Conservation (phyloP, 2,888 invertebrate genomes). For the Chromoteleia sp. region DNA sequence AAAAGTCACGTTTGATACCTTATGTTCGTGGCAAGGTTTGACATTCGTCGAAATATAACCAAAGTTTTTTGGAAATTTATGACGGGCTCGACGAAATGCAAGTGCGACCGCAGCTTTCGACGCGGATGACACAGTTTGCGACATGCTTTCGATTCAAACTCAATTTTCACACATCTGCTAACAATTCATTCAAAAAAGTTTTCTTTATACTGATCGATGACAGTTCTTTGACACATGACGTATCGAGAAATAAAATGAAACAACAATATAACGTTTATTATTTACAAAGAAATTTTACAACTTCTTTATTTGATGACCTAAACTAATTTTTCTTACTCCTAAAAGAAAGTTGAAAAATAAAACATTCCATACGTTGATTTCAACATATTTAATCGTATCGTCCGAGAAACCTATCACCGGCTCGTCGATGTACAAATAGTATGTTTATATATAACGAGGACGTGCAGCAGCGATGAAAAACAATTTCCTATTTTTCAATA, state of each 20-base stretch:
- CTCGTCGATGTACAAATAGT: too few species aligned
- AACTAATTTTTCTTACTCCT: conserved; percentile 4
- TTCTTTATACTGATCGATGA: neutral
- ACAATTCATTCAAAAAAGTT: neutral
- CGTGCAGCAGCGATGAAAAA: too few species aligned
- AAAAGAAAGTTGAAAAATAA: conserved; percentile 3
- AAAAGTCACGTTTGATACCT: conserved; percentile 55
- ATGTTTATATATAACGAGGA: too few species aligned
- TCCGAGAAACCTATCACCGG: too few species aligned
- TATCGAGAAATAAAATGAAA: neutral
- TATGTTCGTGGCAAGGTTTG: conserved; percentile 37
- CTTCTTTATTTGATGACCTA: neutral
- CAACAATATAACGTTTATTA: neutral
- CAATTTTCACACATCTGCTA: neutral
- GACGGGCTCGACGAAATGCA: conserved; percentile 80
- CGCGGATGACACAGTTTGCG: conserved; percentile 63
- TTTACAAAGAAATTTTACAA: conserved; percentile 1
- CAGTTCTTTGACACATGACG: conserved; percentile 4
- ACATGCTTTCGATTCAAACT: conserved; percentile 29
- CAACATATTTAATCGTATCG: too few species aligned
- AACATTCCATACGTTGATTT: neutral
- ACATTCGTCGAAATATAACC: conserved; percentile 62
- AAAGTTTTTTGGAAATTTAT: conserved; percentile 80
- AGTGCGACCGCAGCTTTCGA: conserved; percentile 77
- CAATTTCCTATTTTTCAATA: too few species aligned